Conservation (phyloP, 2,113 vertebrate genomes). For the Malurus alboscapulatus region DNA sequence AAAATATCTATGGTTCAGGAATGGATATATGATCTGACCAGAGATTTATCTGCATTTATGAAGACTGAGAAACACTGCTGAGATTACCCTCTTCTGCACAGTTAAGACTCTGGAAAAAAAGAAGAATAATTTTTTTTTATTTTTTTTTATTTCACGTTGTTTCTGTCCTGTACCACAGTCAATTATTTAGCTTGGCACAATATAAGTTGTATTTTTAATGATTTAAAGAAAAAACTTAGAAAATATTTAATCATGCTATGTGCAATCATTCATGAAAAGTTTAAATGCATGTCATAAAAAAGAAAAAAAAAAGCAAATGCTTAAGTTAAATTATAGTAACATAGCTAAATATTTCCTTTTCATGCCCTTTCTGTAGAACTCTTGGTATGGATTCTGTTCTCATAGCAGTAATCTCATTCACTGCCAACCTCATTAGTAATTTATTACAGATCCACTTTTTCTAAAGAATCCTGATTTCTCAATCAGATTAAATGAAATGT, state of each 20-base stretch:
- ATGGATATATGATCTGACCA: background rate
- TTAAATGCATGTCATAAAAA: background rate
- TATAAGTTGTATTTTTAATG: background rate
- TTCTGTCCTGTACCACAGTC: background rate
- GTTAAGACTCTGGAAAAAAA: background rate
- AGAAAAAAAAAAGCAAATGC: background rate
- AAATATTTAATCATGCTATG: background rate
- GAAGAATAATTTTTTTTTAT: background rate
- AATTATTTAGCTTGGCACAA: background rate
- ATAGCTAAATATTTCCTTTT: background rate
- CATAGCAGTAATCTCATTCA: background rate
- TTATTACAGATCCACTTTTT: background rate
- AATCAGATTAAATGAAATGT: background rate
- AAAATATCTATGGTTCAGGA: background rate
- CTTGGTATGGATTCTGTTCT: background rate
- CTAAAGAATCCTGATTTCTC: background rate
- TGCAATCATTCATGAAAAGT: background rate
- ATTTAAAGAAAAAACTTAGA: background rate
- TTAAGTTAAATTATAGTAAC: background rate
- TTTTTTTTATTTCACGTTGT: background rate
- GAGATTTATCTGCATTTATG: background rate
- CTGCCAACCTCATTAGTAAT: background rate
- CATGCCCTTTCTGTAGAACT: background rate
- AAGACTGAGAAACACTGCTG: background rate
- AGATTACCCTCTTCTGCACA: background rate